Conservation (phyloP, 2,797 vertebrate genomes). For the Gymnocypris eckloni region DNA sequence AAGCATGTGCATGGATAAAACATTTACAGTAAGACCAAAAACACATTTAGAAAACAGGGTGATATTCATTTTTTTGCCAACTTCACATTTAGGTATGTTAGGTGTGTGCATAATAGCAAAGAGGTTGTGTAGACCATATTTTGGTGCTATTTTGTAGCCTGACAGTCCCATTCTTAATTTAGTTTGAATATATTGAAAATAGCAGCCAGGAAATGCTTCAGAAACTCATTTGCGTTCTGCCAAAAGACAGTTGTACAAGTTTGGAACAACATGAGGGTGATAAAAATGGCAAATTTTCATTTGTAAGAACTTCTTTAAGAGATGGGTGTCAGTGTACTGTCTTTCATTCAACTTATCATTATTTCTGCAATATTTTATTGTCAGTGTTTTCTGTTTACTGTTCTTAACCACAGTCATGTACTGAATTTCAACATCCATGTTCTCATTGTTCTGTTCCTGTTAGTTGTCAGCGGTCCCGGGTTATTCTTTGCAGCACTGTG, state of each 20-base stretch:
- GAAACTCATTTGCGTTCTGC: background rate
- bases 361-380: background rate
- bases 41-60: too few species aligned
- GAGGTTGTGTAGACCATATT: background rate
- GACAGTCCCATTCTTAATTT: background rate
- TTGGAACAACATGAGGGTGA: conserved; percentile 12
- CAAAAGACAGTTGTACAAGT: background rate
- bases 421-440: background rate
- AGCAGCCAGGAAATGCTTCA: background rate
- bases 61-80: too few species aligned
- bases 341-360: background rate
- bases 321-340: background rate
- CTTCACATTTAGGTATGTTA: too few species aligned
- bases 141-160: background rate
- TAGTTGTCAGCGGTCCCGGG: conserved; percentile 95
- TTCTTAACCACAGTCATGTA: background rate
- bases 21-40: too few species aligned
- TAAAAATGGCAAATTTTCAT: background rate
- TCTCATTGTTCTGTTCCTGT: conserved; percentile 11
- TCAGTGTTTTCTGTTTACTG: background rate
- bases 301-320: background rate
- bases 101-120: background rate
- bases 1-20: too few species aligned
- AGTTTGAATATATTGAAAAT: background rate
- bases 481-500: conserved; percentile 89